Percentiles rank a stretch among this genome's conserved stretches.
phyloP scores from a whole-genome alignment of 2,888 invertebrate genomes.

The Hirtodrosophila histrioides region DNA sequence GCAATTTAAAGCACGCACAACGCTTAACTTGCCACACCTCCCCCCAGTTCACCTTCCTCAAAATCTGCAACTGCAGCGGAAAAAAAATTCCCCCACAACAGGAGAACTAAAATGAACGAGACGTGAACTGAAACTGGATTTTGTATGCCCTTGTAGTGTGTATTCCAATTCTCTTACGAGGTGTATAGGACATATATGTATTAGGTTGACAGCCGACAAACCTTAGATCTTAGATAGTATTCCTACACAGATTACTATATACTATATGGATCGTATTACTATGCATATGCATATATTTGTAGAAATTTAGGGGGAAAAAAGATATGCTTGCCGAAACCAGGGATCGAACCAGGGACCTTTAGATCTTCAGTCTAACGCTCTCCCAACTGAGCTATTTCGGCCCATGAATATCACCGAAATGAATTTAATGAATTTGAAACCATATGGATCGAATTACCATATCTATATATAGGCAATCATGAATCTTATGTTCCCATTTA shows the following conservation, averaged over 20 bases:
- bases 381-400: conserved; percentile 93
- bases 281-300: no score
- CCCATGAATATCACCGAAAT: conserved; percentile 54
- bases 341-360: conserved; percentile 91
- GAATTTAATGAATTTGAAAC: no score
- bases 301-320: background rate
- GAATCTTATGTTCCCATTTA: no score
- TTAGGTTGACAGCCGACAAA: no score
- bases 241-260: no score
- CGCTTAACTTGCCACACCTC: background rate
- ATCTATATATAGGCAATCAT: no score
- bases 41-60: background rate
- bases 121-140: conserved; percentile 28
- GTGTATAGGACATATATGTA: no score
- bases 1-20: conserved; percentile 24
- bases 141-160: conserved; percentile 4
- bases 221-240: no score
- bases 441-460: no score
- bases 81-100: conserved; percentile 11
- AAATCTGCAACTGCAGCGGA: conserved; percentile 3
- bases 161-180: background rate
- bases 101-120: conserved; percentile 4
- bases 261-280: no score
- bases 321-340: conserved; percentile 87
- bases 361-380: conserved; percentile 92